Conservation (phyloP, 2,797 vertebrate genomes). For the Poecilia wingei region DNA sequence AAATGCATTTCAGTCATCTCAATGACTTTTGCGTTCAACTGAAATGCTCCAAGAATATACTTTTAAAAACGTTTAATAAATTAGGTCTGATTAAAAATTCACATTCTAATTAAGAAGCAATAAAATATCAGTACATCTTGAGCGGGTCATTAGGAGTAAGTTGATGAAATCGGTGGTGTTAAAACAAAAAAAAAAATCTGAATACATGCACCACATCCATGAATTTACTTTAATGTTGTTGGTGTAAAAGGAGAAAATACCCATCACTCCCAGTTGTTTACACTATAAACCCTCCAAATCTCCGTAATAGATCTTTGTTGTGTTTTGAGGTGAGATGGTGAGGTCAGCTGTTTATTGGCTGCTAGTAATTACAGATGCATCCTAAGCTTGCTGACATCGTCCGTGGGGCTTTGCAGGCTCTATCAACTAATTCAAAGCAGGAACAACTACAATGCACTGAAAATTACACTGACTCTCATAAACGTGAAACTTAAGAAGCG, state of each 20-base stretch:
- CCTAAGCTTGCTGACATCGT: constrained; percentile 69
- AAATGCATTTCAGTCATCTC: constrained; percentile 14
- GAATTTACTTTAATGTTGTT: constrained; percentile 9
- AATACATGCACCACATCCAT: constrained; percentile 30
- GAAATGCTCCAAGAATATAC: background rate
- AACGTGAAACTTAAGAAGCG: constrained; percentile 26
- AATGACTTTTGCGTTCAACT: background rate
- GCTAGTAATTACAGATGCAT: constrained; percentile 78
- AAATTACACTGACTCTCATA: constrained; percentile 40
- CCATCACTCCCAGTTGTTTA: constrained; percentile 68
- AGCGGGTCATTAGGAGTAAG: background rate
- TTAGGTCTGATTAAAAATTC: background rate
- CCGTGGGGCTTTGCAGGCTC: constrained; percentile 60
- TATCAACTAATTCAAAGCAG: constrained; percentile 47
- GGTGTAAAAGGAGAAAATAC: constrained; percentile 37
- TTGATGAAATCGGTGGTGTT: background rate
- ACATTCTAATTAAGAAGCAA: background rate
- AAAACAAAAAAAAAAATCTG: constrained; percentile 4
- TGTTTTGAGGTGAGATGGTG: constrained; percentile 70
- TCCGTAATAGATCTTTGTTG: constrained; percentile 75
- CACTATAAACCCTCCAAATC: constrained; percentile 62
- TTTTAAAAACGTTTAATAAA: background rate
- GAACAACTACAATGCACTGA: constrained; percentile 47
- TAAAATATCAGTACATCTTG: background rate
- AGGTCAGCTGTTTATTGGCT: constrained; percentile 79